Evolutionary conservation across 2,888 invertebrate genomes (phyloP), one percentile per base, ranked within the genome.

Genomic region (Luperina testacea): DNA sequence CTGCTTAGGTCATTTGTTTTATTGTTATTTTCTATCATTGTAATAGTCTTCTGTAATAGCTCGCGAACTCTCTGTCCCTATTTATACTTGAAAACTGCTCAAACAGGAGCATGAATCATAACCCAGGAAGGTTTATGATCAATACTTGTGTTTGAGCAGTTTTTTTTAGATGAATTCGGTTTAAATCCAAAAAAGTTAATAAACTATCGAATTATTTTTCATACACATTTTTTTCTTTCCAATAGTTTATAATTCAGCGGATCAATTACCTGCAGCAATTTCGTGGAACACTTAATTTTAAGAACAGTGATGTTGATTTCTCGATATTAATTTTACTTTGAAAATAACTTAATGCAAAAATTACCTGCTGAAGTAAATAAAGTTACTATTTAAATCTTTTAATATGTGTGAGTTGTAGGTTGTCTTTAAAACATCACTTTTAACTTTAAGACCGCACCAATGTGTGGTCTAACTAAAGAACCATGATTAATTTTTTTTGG

Each of bases 1-100:
- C 7, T 45, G 63, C 27, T 74, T 53, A 64, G 73, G 71, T 77
- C 85, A 84, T 27, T 42, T 20, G 42, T 82, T 82, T 76, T 59
- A 82, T 27, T 76, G 13, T 38, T 24, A 51, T 61, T 80, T 75
- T 63, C 61, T 64, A 32, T 64, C 32, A 45, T 48, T 64, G 57
- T 68, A 48, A 59, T 59, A n/a, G 15, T 59, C 1, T 57, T 72
- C 15, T 27, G 69, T 51, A 45, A 63, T 17, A 17, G 20, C 2
- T 73, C 11, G 13, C 1, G 27, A 2, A 20, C 7, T 42, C 8
- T 24, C 5, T 63, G 61, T 20, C 11, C n/a, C 38, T 38, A 57
- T 17, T 17, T 11, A 27, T 8, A 32, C 1, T n/a, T 48, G 11
- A 48, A 32, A 48, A 13, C 7, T 48, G 15, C 24, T 32, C 70